Evolutionary conservation across 2,888 invertebrate genomes (phyloP), one percentile per base, ranked within the genome.

Genomic region (Ceraclea dissimilis): DNA sequence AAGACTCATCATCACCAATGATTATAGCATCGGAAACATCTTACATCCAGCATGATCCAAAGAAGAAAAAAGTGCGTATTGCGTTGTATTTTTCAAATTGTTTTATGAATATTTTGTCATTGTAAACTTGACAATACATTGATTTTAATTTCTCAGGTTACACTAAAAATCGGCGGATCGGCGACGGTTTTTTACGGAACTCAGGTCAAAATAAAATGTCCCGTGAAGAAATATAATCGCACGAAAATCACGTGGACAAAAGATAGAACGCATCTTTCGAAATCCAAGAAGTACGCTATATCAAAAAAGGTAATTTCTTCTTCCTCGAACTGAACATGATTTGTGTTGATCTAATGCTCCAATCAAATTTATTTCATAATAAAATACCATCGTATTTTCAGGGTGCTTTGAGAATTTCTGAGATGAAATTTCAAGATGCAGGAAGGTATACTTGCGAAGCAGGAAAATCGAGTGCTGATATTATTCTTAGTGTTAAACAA

Each of bases 131-230:
- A 31, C 31, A 8, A 6, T 11, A 31, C 11, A 8, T 31, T 31
- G 31, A 13, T 39, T 39, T 13, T 39, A 8, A 39, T 39, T 13
- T 58, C 52, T 21, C 43, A 58, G 58, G 84, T 92, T 13, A 86
- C 88, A 1, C 78, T 95, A 1, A 92, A 90, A 71, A 88, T 96
- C 0, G 95, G 94, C 0, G 95, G 94, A 0, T 86, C 86, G 1
- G 96, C 94, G 0, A 88, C 88, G 1, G 86, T 96, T 49, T 94
- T 90, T 75, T 85, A 89, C 65, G 95, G 94, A 8, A 92, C 93
- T 0, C 89, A 90, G 66, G 85, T 96, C 58, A 94, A 94, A 74
- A 91, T 96, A 63, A 91, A 93, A 68, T 96, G 96, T 68, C 95
- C 95, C 0, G 91, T 93, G 19, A 91, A 91, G 68, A 85, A 88